Base-by-base conservation (phyloP, 2,888 invertebrate genomes). In the Arrhopalites spinosus region DNA sequence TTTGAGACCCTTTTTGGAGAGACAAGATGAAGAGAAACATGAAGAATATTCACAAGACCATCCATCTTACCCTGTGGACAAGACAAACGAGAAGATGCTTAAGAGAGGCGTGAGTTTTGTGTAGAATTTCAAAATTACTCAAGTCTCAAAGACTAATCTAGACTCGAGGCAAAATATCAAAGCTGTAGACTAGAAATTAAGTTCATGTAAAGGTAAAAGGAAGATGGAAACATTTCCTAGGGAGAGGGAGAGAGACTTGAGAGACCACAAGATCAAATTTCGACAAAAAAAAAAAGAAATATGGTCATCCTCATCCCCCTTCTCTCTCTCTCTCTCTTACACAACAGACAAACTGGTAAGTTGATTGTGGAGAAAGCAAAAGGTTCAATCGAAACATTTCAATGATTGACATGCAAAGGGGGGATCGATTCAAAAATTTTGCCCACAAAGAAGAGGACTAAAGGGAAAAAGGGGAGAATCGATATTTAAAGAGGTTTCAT, bases 161-260 rank as follows among this genome's bases (percentile, higher is more conserved):
- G n/a, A 27, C 71, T 71, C 43, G 59, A 61, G 71, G 71, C 59
- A 36, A 71, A n/a, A n/a, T n/a, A 59, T 71, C 59, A 43, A 61
- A 43, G 71, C 71, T 71, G 53, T 45, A 71, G 59, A 71, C 36
- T 70, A 71, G 71, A 71, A 71, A 71, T 71, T 71, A 71, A 71
- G 43, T 71, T 59, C 61, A 23, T 71, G 59, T n/a, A n/a, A n/a
- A n/a, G n/a, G 23, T 29, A 29, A 30, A 69, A 69, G 29, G 69
- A 53, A 69, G 69, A 43, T n/a, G n/a, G n/a, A n/a, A n/a, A n/a
- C n/a, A n/a, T n/a, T n/a, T n/a, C n/a, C n/a, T n/a, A n/a, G n/a
- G n/a, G n/a, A n/a, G n/a, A n/a, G n/a, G n/a, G n/a, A n/a, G n/a
- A n/a, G n/a, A n/a, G n/a, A n/a, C n/a, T n/a, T n/a, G n/a, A n/a